phyloP scores from a whole-genome alignment of 2,113 vertebrate species.

The Dicaeum eximium region DNA sequence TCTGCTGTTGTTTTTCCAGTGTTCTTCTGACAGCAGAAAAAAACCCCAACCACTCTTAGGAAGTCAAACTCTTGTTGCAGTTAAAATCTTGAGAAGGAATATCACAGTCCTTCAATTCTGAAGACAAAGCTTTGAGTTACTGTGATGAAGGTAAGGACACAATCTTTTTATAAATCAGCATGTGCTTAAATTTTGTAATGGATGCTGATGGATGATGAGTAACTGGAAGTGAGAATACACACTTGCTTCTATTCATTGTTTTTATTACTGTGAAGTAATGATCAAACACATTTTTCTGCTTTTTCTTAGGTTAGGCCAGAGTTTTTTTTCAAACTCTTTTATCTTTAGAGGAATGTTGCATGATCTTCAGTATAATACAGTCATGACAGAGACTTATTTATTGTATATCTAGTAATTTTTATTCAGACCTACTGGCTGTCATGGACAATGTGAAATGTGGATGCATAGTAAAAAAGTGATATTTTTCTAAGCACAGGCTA shows the following conservation, averaged over 20 bases:
- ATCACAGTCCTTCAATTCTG: not conserved
- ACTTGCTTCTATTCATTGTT: not conserved
- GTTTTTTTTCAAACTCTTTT: not conserved
- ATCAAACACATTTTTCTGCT: not conserved
- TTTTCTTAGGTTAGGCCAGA: not conserved
- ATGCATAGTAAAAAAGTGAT: not conserved
- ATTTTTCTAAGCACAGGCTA: not conserved
- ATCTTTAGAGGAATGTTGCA: not conserved
- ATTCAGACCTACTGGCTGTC: not conserved
- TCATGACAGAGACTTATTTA: not conserved
- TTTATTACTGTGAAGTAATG: not conserved
- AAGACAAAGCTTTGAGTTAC: not conserved
- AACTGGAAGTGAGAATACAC: not conserved
- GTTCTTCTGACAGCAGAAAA: not conserved
- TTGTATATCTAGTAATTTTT: not conserved
- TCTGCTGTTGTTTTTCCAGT: not conserved
- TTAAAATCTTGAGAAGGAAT: not conserved
- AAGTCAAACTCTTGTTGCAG: not conserved
- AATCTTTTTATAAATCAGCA: not conserved
- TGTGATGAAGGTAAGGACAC: not conserved
- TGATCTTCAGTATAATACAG: not conserved
- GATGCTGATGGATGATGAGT: not conserved
- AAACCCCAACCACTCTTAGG: fast-evolving
- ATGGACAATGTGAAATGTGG: not conserved
- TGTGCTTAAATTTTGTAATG: not conserved